Evolutionary conservation across 2,797 vertebrate genomes (phyloP), one percentile per base, ranked within the genome.

Genomic region (Myotis pilosus): DNA sequence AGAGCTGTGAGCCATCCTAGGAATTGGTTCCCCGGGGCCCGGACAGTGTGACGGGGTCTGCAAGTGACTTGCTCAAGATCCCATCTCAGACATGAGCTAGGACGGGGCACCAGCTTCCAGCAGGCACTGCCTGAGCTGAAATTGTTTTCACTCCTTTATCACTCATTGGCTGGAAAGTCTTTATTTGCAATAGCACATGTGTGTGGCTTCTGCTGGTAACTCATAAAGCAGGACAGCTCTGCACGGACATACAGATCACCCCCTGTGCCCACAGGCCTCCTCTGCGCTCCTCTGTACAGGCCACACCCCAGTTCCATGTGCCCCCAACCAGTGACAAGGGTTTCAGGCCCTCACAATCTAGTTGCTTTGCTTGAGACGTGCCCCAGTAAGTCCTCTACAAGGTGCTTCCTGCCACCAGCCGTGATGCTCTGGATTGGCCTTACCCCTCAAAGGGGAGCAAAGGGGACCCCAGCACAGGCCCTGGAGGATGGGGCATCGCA

Each of bases 261-360:
- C 12, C 47, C 41, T 1, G 1, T 20, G 17, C 11, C 22, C 9
- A 10, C 19, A 3, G 19, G 0, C 64, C 55, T 33, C 49, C 22
- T 53, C 57, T 75, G 36, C 4, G 16, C 30, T 55, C 1, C 28
- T 78, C 41, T 80, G 19, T 20, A 64, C 13, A 8, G n/a, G 36
- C 22, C 5, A 60, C 11, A 15, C 2, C 20, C n/a, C 7, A 44
- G 9, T 33, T 38, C n/a, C 10, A 1, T 0, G 1, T 13, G 28
- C 16, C 2, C 3, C 13, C 68, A 80, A 16, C 55, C 11, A 25
- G n/a, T 3, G 44, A 20, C 47, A 33, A 62, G 28, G 16, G 53
- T 30, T 15, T 53, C 8, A 36, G 51, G 64, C 2, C 85, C 36
- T 80, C 49, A 9, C 5, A 6, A 28, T 44, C 25, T 30, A 30